phyloP scores from a whole-genome alignment of 2,797 vertebrate species.

The Argyrosomus regius region DNA sequence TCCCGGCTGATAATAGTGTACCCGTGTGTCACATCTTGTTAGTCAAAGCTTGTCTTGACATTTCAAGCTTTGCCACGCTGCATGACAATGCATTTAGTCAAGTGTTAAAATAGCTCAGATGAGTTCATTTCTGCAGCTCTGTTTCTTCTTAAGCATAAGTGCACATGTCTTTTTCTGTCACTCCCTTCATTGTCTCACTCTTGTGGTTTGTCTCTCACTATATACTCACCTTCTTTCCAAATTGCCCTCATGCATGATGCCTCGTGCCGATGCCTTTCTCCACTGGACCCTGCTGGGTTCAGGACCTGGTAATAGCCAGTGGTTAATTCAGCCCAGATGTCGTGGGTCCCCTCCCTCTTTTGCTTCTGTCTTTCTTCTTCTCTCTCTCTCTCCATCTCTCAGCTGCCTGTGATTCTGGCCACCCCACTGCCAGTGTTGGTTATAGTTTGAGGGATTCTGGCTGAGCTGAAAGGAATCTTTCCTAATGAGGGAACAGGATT shows the following conservation, averaged over 20 bases:
- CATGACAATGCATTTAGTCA: conserved; percentile 13
- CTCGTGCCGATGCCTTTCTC: conserved; percentile 41
- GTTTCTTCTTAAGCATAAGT: conserved; percentile 14
- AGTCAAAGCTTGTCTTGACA: conserved; percentile 10
- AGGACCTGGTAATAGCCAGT: conserved; percentile 66
- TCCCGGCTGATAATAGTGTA: conserved; percentile 21
- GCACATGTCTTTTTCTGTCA: not conserved
- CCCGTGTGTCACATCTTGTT: conserved; percentile 9
- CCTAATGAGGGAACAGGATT: conserved; percentile 64
- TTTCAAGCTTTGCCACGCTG: not conserved
- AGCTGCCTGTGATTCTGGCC: conserved; percentile 63
- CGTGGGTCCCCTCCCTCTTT: not conserved
- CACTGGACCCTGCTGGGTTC: conserved; percentile 54
- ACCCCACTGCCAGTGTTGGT: conserved; percentile 58
- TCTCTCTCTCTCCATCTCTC: conserved; percentile 45
- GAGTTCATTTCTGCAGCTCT: conserved; percentile 19
- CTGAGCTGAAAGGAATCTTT: conserved; percentile 54
- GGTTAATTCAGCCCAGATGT: conserved; percentile 77
- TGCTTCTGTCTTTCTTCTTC: conserved; percentile 32
- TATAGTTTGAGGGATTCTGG: conserved; percentile 50
- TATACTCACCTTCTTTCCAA: conserved; percentile 19
- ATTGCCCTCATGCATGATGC: conserved; percentile 13
- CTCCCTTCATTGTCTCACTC: conserved; percentile 8
- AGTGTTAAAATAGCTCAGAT: not conserved
- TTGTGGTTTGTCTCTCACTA: conserved; percentile 34